Conservation (phyloP, 2,113 vertebrate species). For the Chloebia gouldiae region DNA sequence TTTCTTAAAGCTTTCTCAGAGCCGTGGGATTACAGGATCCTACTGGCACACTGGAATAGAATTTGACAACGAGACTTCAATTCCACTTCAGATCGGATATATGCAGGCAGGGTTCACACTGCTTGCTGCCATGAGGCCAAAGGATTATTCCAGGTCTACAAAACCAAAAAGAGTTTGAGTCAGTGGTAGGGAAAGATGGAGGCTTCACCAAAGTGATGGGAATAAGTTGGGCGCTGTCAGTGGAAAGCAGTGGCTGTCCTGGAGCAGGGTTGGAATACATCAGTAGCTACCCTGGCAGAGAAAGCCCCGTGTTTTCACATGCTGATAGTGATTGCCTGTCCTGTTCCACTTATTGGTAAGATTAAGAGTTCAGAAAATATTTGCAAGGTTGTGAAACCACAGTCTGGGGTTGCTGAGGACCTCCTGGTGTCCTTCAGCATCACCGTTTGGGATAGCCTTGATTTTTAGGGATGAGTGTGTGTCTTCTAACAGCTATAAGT, state of each 20-base stretch:
- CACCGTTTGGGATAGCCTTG: background rate
- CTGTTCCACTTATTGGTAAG: background rate
- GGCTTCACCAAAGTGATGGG: background rate
- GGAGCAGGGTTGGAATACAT: background rate
- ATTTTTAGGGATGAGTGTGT: background rate
- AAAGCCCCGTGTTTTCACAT: background rate
- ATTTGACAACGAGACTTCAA: background rate
- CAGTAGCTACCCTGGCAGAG: background rate
- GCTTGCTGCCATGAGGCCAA: background rate
- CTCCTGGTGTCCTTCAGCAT: background rate
- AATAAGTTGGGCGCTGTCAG: accelerated
- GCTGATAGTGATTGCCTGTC: background rate
- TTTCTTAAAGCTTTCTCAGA: background rate
- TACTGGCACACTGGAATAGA: background rate
- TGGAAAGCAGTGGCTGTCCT: background rate
- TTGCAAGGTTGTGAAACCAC: background rate
- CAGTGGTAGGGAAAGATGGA: background rate
- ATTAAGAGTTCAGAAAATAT: background rate
- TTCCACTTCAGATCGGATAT: background rate
- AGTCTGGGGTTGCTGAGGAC: background rate
- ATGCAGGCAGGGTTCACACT: background rate
- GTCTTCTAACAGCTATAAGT: background rate
- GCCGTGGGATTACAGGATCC: background rate
- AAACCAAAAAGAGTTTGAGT: background rate
- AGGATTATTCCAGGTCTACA: background rate